phyloP scores from a whole-genome alignment of 1,140 invertebrate genomes.

The Rhagoletis zephyria region DNA sequence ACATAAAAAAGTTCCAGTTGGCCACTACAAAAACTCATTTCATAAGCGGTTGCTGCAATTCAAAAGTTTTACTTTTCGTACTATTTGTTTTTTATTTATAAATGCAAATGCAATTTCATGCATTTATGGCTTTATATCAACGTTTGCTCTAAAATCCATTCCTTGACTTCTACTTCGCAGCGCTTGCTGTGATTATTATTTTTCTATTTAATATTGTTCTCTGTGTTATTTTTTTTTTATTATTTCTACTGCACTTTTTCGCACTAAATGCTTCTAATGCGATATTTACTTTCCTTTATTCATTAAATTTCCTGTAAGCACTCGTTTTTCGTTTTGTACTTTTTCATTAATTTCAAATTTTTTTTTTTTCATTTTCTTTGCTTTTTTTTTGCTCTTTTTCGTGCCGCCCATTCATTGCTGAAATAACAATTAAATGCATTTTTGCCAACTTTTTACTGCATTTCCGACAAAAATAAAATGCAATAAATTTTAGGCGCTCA shows the following conservation, averaged over 20 bases:
- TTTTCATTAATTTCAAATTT: too few relatives aligned
- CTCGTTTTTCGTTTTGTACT: background rate
- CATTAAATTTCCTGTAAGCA: background rate
- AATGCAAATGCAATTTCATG: too few relatives aligned
- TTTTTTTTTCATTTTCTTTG: background rate
- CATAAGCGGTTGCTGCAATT: too few relatives aligned
- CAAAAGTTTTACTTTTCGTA: too few relatives aligned
- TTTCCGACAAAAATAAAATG: constrained; percentile 15
- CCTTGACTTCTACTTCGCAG: too few relatives aligned
- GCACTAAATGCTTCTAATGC: background rate
- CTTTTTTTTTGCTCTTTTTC: background rate
- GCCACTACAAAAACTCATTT: too few relatives aligned
- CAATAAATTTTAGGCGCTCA: background rate
- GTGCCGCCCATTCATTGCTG: background rate
- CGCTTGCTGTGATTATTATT: too few relatives aligned
- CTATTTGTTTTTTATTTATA: too few relatives aligned
- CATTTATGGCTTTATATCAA: too few relatives aligned
- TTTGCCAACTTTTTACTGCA: background rate
- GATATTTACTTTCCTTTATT: background rate
- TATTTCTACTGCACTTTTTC: background rate
- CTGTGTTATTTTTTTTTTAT: background rate
- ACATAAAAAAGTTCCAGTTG: too few relatives aligned
- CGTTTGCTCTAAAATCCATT: too few relatives aligned
- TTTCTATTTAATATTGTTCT: too few relatives aligned
- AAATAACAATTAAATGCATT: constrained; percentile 22